These are phyloP conservation scores for Meganola albula DNA, from an alignment of 2,888 invertebrate genomes.

Conservation along the genomic window DNA sequence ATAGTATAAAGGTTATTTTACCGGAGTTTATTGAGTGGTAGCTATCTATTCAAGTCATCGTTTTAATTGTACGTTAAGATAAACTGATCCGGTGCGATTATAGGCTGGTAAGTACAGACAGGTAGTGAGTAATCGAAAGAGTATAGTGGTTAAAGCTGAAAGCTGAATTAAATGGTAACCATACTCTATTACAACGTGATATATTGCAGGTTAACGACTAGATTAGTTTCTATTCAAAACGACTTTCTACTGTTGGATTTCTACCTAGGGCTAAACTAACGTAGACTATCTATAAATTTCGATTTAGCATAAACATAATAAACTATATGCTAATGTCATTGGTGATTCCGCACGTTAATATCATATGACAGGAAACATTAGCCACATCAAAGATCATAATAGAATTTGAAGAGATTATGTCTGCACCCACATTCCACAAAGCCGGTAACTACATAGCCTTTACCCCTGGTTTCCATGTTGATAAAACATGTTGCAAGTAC, in stretches of 20 bases:
- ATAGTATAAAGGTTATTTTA: too few species aligned
- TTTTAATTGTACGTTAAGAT: conserved; percentile 28
- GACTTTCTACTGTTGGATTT: conserved; percentile 63
- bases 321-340: too few species aligned
- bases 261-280: conserved; percentile 42
- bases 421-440: too few species aligned
- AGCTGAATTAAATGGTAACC: conserved; percentile 49
- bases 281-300: too few species aligned
- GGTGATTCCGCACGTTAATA: too few species aligned
- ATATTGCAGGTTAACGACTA: conserved; percentile 54
- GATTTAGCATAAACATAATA: too few species aligned
- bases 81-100: conserved; percentile 19
- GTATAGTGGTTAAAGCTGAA: conserved; percentile 34
- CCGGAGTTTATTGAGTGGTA: conserved; percentile 13
- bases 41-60: conserved; percentile 16
- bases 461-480: too few species aligned
- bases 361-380: too few species aligned
- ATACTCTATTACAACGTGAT: conserved; percentile 42
- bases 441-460: too few species aligned
- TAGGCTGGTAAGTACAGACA: conserved; percentile 23
- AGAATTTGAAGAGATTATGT: too few species aligned
- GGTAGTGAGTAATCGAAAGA: conserved; percentile 28
- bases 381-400: too few species aligned
- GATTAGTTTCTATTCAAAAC: conserved; percentile 65
- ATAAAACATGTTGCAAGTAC: too few species aligned